phyloP scores from a whole-genome alignment of 2,797 vertebrate genomes.

The Micropoecilia bifurca region DNA sequence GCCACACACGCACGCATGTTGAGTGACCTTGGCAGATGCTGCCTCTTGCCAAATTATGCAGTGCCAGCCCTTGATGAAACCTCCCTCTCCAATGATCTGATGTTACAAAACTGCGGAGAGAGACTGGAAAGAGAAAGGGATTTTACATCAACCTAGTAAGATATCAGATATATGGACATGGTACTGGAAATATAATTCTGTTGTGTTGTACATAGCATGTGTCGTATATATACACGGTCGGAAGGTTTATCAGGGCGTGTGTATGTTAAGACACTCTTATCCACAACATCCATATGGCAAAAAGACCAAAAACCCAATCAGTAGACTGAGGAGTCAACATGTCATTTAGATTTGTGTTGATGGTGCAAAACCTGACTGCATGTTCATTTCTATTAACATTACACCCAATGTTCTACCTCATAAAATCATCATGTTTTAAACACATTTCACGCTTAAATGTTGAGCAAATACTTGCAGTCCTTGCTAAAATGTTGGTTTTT shows the following conservation, averaged over 20 bases:
- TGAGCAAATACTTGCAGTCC: neutral
- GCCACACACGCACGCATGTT: conserved; percentile 29
- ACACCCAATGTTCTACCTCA: neutral
- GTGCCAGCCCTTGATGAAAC: conserved; percentile 61
- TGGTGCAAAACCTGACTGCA: neutral
- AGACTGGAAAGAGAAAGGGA: conserved; percentile 21
- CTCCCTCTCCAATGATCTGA: conserved; percentile 43
- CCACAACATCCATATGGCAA: neutral
- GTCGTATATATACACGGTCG: conserved; percentile 16
- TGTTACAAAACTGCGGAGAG: conserved; percentile 27
- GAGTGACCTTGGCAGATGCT: conserved; percentile 70
- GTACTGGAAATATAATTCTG: conserved; percentile 17
- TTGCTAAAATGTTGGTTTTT: neutral
- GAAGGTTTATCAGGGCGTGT: conserved; percentile 23
- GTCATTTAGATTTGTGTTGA: neutral
- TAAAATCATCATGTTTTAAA: neutral
- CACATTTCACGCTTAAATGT: neutral
- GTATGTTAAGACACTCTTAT: neutral
- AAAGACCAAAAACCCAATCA: neutral
- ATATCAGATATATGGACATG: neutral
- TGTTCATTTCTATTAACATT: neutral
- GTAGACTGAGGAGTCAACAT: neutral
- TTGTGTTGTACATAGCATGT: conserved; percentile 30
- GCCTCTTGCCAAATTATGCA: conserved; percentile 46
- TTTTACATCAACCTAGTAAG: conserved; percentile 27